Base-by-base conservation (phyloP, 2,888 invertebrate species). In the Tenthredo scrophulariae region DNA sequence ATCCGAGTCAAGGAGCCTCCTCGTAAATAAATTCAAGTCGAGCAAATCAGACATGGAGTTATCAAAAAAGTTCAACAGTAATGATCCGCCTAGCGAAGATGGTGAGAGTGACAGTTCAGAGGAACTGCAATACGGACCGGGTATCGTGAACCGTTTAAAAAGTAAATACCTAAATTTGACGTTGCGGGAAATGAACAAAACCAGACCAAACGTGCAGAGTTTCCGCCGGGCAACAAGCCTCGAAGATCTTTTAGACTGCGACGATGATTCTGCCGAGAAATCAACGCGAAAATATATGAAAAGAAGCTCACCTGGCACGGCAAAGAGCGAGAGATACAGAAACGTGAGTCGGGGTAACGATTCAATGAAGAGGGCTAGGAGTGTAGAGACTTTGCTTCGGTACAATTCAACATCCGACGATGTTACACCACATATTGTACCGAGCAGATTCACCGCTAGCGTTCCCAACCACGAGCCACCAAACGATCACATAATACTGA, bases 101-200 rank as follows among this genome's bases (percentile, higher is more conserved):
- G 92, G 92, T 83, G 94, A 94, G 86, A 94, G 95, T 85, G 95
- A 96, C 91, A 95, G 95, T 84, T 95, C 95, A 88, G 97, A 97
- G 93, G 98, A 98, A 92, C 94, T 98, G 85, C 96, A 97, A 91
- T 98, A 98, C 94, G 98, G 98, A 0, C 98, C 98, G 83, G 98
- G 98, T 85, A 98, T 98, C 91, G 98, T 98, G 62, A 97, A 97
- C 91, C 97, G 97, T 90, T 95, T 98, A 88, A 96, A 97, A 92
- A 97, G 97, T 92, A 96, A 97, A 91, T 98, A 98, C 93, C 95
- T 98, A 87, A 97, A 97, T 93, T 95, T 98, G 88, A 97, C 98
- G 13, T 94, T 98, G 87, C 95, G 97, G n/a, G 97, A 97, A 90
- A 94, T 93, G 88, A 94, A 93, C 85, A 95, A 95, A 86, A 95